Conservation (phyloP, 2,113 vertebrate genomes). For the Istiophorus platypterus region DNA sequence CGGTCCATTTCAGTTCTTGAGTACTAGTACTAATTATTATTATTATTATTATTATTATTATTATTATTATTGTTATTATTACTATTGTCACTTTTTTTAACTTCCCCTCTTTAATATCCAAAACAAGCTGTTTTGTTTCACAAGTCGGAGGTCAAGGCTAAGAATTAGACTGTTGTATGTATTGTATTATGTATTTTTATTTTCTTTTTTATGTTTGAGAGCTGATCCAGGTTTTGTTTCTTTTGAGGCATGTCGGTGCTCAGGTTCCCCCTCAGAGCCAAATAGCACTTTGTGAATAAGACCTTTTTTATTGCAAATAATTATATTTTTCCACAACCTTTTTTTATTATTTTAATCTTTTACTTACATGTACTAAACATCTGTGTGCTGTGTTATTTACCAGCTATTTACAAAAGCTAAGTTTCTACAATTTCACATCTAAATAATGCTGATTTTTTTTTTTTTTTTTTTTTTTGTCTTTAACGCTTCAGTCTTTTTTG, state of each 20-base stretch:
- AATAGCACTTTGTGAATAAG: slow-evolving; percentile 78
- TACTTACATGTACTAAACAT: slow-evolving; percentile 51
- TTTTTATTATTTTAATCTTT: slow-evolving; percentile 52
- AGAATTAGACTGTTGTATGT: background rate
- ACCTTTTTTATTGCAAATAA: slow-evolving; percentile 32
- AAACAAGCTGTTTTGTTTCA: background rate
- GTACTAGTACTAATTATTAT: background rate
- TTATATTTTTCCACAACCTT: slow-evolving; percentile 47
- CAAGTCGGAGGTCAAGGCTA: background rate
- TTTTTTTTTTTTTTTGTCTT: slow-evolving; percentile 28
- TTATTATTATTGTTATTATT: background rate
- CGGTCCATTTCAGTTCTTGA: slow-evolving; percentile 39
- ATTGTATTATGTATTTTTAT: background rate
- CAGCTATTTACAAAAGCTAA: slow-evolving; percentile 45
- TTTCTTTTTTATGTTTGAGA: slow-evolving; percentile 29
- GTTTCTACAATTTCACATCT: slow-evolving; percentile 66
- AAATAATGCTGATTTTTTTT: slow-evolving; percentile 51
- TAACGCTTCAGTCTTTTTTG: slow-evolving; percentile 1
- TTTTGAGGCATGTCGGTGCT: slow-evolving; percentile 44
- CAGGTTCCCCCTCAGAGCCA: slow-evolving; percentile 49
- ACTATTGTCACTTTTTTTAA: slow-evolving; percentile 9
- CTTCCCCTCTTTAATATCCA: slow-evolving; percentile 11
- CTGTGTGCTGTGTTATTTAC: slow-evolving; percentile 24
- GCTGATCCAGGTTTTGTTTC: slow-evolving; percentile 27
- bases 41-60: background rate